Base-by-base conservation (phyloP, 2,888 invertebrate genomes). In the Megastigmus dorsalis region DNA sequence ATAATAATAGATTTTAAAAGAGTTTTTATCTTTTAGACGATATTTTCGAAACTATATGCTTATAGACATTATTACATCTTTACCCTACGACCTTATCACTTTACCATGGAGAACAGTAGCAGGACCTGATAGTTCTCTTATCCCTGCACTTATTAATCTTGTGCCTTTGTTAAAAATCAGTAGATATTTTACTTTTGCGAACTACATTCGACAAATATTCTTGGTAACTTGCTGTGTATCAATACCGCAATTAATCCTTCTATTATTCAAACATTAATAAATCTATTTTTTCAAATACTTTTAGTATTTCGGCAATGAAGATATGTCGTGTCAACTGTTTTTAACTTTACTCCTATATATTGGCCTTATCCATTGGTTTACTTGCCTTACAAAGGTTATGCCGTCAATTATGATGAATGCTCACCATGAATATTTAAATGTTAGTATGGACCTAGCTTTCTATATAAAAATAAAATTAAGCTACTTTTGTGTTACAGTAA, bases 11-110 rank as follows among this genome's bases (percentile, higher is more conserved):
- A 28, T 3, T 6, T 36, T 36, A 48, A 9, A n/a, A n/a, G n/a
- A n/a, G n/a, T 26, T 28, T 48, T 59, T 41, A 26, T 41, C n/a
- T 79, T 55, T 38, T 68, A 85, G 86, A 18, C 76, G 67, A 0
- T 87, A 87, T 70, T 0, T 80, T 0, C 80, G 72, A 67, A 74
- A 80, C 1, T 85, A 79, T 73, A 66, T 87, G 7, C 0, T 85
- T 5, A 52, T 81, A 23, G 87, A 87, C 63, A 43, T 83, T 15
- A 2, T 86, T 1, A 83, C 87, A 3, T 86, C 86, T 0, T 57
- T 87, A 43, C 85, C 86, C 0, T 87, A 85, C 74, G 86, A 87
- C 75, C 75, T 79, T 10, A 77, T 87, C 3, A 86, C 86, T 9
- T 41, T 79, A 4, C 38, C 71, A 1, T 85, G 84, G 84, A 82